Evolutionary conservation across 2,113 vertebrate genomes (phyloP).

Genomic region (Lamprologus ornatipinnis): DNA sequence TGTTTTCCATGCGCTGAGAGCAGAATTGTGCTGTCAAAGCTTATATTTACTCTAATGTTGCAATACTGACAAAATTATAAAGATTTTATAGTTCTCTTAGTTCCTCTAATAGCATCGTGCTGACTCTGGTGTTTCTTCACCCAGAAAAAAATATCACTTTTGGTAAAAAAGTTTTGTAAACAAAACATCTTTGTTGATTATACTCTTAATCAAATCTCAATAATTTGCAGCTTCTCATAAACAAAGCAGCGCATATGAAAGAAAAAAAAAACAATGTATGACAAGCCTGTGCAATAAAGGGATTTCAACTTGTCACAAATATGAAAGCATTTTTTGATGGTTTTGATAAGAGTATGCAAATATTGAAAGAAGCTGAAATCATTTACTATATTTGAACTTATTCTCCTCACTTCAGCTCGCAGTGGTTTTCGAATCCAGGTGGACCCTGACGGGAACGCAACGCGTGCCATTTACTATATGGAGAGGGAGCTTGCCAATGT

Average conservation of each 20-base stretch:
- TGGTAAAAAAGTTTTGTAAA: neutral
- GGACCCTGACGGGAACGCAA: constrained; percentile 82
- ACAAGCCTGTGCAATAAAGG: neutral
- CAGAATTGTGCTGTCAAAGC: neutral
- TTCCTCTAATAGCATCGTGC: neutral
- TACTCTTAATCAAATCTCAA: neutral
- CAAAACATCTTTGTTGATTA: neutral
- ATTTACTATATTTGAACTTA: neutral
- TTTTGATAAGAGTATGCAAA: neutral
- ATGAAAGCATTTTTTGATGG: neutral
- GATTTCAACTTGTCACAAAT: neutral
- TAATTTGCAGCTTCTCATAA: neutral
- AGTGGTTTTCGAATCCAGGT: constrained; percentile 89
- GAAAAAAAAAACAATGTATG: neutral
- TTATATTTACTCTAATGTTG: neutral
- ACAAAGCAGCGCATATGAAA: neutral
- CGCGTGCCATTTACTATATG: constrained; percentile 87
- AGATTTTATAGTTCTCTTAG: neutral
- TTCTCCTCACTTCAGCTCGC: constrained; percentile 60
- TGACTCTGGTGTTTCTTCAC: neutral
- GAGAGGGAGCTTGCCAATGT: constrained; percentile 84
- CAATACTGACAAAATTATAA: neutral
- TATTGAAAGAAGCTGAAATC: neutral
- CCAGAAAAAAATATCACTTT: neutral
- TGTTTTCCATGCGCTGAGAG: neutral